phyloP scores from a whole-genome alignment of 2,113 vertebrate genomes.

The Megatriorchis doriae region DNA sequence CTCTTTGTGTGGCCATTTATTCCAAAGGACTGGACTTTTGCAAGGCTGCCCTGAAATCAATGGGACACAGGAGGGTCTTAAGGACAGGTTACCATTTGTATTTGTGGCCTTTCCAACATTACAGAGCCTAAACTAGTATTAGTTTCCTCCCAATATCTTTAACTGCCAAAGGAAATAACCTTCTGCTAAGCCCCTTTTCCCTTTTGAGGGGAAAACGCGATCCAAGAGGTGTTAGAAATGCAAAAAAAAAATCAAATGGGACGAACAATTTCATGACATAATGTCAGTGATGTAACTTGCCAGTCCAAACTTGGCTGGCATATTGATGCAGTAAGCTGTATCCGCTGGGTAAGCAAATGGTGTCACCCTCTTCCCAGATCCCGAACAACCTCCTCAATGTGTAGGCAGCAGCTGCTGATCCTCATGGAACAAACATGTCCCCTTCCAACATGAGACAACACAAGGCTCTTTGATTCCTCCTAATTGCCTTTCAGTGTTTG shows the following conservation, averaged over 20 bases:
- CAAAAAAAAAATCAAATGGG: background rate
- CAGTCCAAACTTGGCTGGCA: background rate
- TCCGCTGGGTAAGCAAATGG: background rate
- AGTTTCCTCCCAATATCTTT: background rate
- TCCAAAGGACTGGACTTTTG: background rate
- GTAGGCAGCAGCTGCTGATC: background rate
- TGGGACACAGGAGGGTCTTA: background rate
- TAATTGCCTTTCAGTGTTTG: background rate
- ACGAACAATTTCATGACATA: background rate
- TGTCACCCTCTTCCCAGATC: background rate
- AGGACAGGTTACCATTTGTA: rapidly evolving
- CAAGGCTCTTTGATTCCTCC: background rate
- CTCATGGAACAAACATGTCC: background rate
- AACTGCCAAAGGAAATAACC: background rate
- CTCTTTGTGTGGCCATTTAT: background rate
- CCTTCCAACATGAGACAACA: background rate
- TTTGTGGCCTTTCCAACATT: rapidly evolving
- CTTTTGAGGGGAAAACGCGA: background rate
- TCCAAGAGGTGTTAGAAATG: background rate
- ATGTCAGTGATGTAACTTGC: background rate
- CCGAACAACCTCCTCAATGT: background rate
- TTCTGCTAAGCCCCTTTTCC: background rate
- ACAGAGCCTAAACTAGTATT: background rate
- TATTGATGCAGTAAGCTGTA: background rate
- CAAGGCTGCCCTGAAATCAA: background rate